Evolutionary conservation across 2,888 invertebrate species (phyloP).

Genomic region (Orchestes rusci): DNA sequence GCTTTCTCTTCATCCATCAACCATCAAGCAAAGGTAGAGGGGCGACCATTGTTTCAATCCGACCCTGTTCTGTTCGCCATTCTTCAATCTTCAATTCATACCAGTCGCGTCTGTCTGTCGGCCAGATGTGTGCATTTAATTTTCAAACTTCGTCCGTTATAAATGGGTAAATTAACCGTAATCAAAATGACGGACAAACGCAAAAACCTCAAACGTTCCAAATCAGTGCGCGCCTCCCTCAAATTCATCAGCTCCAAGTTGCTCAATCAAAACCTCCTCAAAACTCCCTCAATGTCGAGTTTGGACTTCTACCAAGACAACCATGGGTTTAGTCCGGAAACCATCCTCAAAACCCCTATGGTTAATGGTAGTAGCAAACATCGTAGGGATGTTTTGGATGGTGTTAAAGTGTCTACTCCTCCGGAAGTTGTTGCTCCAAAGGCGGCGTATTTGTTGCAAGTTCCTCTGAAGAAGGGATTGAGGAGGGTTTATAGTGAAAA

Average conservation of each 20-base stretch:
- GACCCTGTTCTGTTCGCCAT: too few relatives aligned
- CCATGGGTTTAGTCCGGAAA: slow-evolving; percentile 30
- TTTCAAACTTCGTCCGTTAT: slow-evolving; percentile 1
- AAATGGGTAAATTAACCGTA: slow-evolving; percentile 43
- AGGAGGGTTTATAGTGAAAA: slow-evolving; percentile 19
- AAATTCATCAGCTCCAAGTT: slow-evolving; percentile 59
- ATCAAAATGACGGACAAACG: slow-evolving; percentile 40
- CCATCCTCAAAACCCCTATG: slow-evolving; percentile 41
- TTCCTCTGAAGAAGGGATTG: slow-evolving; percentile 38
- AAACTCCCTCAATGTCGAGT: slow-evolving; percentile 35
- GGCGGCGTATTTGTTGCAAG: slow-evolving; percentile 55
- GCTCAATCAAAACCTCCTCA: slow-evolving; percentile 33
- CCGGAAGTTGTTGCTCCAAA: slow-evolving; percentile 55
- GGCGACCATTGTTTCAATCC: too few relatives aligned
- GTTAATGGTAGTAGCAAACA: slow-evolving; percentile 26
- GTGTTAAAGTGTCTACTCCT: slow-evolving; percentile 33
- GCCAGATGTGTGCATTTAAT: background rate
- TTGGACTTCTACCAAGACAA: slow-evolving; percentile 25
- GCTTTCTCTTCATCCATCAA: too few relatives aligned
- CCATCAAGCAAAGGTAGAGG: too few relatives aligned
- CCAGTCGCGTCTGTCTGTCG: too few relatives aligned
- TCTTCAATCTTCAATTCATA: too few relatives aligned
- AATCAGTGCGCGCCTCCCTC: slow-evolving; percentile 64
- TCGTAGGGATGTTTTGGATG: slow-evolving; percentile 25
- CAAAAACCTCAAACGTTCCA: slow-evolving; percentile 52